Base-by-base conservation (phyloP, 2,888 invertebrate species). In the Portevinia maculata region DNA sequence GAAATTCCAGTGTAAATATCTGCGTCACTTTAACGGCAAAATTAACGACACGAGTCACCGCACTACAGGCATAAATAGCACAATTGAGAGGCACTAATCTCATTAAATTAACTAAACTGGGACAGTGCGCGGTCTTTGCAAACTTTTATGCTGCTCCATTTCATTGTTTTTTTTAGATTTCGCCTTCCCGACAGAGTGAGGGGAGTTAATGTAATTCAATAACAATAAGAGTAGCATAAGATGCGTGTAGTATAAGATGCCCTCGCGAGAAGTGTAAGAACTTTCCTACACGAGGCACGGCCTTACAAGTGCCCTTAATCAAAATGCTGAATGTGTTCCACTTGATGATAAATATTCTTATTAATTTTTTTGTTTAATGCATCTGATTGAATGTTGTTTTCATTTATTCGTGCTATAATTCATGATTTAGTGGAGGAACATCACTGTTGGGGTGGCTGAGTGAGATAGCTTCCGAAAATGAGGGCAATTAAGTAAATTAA, bases 91-190 rank as follows among this genome's bases (percentile, higher is more conserved):
- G 73, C 84, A 67, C 84, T 84, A 84, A 84, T 84, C 84, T 84
- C 84, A 84, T 84, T 84, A 84, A 84, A 79, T 84, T 74, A 84
- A 84, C 79, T 79, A 79, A 84, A 84, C 84, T 84, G 78, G 84
- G 79, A 83, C 83, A 78, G 71, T 59, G 78, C 71, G 55, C 78
- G 78, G 78, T 83, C 83, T 78, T 65, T 60, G 62, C 71, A 70
- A 24, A 24, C 76, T 65, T 70, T 59, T 69, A 69, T 17, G 3
- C 21, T 60, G 76, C 64, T 69, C 57, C 55, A 37, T 32, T 75
- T 57, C 53, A 81, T 70, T 81, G 81, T 81, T 48, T 79, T 67
- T 76, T 75, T 65, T 69, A n/a, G 19, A 30, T 50, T 44, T 44
- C 34, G 39, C 44, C 46, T 30, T 24, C 34, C 48, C 41, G 19